A percentile compares a stretch with the other conserved stretches of the same genome.
Evolutionary conservation across 2,797 vertebrate species (phyloP).

Genomic region (Channa striata): DNA sequence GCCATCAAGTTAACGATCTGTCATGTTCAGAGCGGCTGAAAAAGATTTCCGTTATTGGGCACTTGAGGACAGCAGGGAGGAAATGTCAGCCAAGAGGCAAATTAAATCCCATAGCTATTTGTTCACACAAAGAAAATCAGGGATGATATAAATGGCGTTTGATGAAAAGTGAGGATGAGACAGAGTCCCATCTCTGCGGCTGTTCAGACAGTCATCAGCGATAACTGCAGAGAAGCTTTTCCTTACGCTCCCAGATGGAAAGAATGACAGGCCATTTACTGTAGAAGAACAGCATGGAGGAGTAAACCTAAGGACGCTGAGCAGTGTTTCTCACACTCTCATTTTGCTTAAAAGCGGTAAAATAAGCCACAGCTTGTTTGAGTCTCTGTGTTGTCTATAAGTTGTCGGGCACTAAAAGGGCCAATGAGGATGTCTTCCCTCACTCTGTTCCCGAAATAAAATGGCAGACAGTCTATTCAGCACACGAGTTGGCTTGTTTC

Average conservation of each 20-base stretch:
- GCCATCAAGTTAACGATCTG: slow-evolving; percentile 45
- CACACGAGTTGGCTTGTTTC: not conserved
- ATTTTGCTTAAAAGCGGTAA: slow-evolving; percentile 9
- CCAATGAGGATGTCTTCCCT: not conserved
- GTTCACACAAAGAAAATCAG: slow-evolving; percentile 54
- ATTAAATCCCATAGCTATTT: slow-evolving; percentile 65
- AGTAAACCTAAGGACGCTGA: slow-evolving; percentile 38
- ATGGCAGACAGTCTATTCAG: not conserved
- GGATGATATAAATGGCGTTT: slow-evolving; percentile 62
- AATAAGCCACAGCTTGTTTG: slow-evolving; percentile 11
- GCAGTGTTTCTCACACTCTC: slow-evolving; percentile 32
- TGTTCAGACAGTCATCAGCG: slow-evolving; percentile 58
- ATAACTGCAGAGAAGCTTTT: slow-evolving; percentile 49
- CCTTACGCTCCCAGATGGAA: slow-evolving; percentile 25
- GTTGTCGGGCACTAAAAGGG: not conserved
- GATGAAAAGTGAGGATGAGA: slow-evolving; percentile 46
- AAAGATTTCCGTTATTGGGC: slow-evolving; percentile 40
- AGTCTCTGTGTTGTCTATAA: not conserved
- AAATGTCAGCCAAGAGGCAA: slow-evolving; percentile 61
- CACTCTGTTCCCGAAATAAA: not conserved
- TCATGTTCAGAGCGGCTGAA: slow-evolving; percentile 26
- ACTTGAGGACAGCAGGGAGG: slow-evolving; percentile 55
- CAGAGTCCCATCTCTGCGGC: slow-evolving; percentile 32
- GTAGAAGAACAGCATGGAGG: slow-evolving; percentile 21
- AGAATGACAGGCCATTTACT: slow-evolving; percentile 44